phyloP scores from a whole-genome alignment of 2,797 vertebrate species.

The Protosalanx chinensis region DNA sequence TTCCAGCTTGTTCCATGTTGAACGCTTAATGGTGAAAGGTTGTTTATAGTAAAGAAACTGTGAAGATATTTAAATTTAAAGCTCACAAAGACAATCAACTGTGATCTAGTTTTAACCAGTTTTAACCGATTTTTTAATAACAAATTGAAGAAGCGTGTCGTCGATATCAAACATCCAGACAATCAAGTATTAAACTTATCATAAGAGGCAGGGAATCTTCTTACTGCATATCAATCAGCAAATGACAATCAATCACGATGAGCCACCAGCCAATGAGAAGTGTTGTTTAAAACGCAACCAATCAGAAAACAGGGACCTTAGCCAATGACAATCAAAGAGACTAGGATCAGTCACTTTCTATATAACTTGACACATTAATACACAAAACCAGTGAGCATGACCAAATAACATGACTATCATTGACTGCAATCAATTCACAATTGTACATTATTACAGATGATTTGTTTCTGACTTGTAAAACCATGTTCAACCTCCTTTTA shows the following conservation, averaged over 20 bases:
- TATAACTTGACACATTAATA: conserved; percentile 45
- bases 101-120: conserved; percentile 35
- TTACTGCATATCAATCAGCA: conserved; percentile 40
- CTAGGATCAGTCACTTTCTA: conserved; percentile 9
- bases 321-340: conserved; percentile 56
- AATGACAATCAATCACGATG: conserved; percentile 60
- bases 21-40: conserved; percentile 42
- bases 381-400: conserved; percentile 54
- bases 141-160: neutral
- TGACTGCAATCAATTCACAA: conserved; percentile 50
- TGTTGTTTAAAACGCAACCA: conserved; percentile 22
- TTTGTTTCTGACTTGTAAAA: conserved; percentile 26
- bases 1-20: conserved; percentile 18
- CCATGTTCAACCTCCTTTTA: conserved; percentile 52
- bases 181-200: too few species aligned
- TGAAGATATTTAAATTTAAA: conserved; percentile 54
- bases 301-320: conserved; percentile 29
- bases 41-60: conserved; percentile 37
- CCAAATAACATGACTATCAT: conserved; percentile 63
- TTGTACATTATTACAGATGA: conserved; percentile 53
- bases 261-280: conserved; percentile 22
- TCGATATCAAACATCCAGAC: too few species aligned
- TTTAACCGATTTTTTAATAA: conserved; percentile 61
- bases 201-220: neutral
- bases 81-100: conserved; percentile 58